Base-by-base conservation (phyloP, 2,888 invertebrate genomes). In the Apotomis turbidana region DNA sequence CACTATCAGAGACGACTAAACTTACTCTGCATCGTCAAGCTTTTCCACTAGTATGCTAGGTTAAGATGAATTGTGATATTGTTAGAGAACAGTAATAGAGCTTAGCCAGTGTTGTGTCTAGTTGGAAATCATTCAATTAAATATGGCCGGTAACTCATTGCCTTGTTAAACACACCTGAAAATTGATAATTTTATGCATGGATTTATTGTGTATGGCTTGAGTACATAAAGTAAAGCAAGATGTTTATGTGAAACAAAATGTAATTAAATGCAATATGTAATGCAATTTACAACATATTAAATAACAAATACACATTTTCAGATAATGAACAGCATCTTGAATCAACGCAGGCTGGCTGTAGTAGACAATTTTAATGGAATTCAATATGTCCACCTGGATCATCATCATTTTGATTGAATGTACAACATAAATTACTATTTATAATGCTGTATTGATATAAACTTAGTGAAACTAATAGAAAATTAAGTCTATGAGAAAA, bases 1-100 rank as follows among this genome's bases (percentile, higher is more conserved):
- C 74, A 87, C 80, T 68, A 87, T 91, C 74, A 75, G 80, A 44
- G 88, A 90, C 67, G 78, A 79, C n/a, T 80, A 80, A 75, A 73
- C 58, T 76, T 71, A 63, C 68, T 71, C 75, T 36, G 76, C 64
- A 70, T 68, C 69, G 13, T 52, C 57, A 74, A 57, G 71, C 74
- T 74, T 71, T 63, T 71, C 64, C 54, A 38, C 44, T 44, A 52
- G 46, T 55, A 41, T 68, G 12, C 36, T 67, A 58, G 46, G 51
- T 68, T 72, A 68, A 72, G 68, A 58, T 59, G 38, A 68, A 68
- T 72, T 68, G 72, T 72, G 63, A 72, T 72, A 68, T 68, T 68
- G 63, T 68, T 63, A 58, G 68, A 44, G 6, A 64, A 70, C 41
- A 54, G 44, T 41, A 55, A 58, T 55, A 57, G 63, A 41, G 51